A percentile compares a stretch with the other conserved stretches of the same genome.
phyloP scores from a whole-genome alignment of 2,113 vertebrate species.

The Silurus asotus region DNA sequence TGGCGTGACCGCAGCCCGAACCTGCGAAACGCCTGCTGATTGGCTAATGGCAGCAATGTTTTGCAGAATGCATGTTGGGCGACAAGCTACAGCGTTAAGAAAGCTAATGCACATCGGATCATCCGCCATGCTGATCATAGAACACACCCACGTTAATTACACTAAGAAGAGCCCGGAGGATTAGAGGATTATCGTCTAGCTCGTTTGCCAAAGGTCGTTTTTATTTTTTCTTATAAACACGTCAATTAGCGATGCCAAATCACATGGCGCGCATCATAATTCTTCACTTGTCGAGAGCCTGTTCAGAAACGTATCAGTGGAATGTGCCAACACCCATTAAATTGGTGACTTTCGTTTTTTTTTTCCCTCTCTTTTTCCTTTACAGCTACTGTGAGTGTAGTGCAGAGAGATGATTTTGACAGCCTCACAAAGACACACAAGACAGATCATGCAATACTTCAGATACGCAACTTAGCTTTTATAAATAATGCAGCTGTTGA shows the following conservation, averaged over 20 bases:
- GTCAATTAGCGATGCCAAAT: not conserved
- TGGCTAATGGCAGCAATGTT: not conserved
- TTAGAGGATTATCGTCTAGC: not conserved
- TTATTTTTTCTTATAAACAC: not conserved
- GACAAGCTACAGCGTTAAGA: not conserved
- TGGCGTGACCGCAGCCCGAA: not conserved
- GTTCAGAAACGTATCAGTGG: not conserved
- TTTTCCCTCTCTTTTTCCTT: too few relatives aligned
- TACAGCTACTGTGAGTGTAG: not conserved
- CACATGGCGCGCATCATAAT: not conserved
- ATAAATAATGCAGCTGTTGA: constrained; percentile 7
- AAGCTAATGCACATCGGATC: too few relatives aligned
- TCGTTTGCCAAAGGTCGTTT: not conserved
- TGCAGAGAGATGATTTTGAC: not conserved
- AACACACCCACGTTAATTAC: constrained; percentile 3
- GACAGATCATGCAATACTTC: not conserved
- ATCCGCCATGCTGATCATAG: not conserved
- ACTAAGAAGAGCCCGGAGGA: too few relatives aligned
- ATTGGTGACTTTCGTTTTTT: too few relatives aligned
- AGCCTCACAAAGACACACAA: not conserved
- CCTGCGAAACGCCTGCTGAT: not conserved
- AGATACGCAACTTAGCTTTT: not conserved
- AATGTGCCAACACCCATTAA: not conserved
- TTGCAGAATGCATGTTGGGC: not conserved
- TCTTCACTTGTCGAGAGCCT: constrained; percentile 5